Base-by-base conservation (phyloP, 2,797 vertebrate species). In the Huso huso region DNA sequence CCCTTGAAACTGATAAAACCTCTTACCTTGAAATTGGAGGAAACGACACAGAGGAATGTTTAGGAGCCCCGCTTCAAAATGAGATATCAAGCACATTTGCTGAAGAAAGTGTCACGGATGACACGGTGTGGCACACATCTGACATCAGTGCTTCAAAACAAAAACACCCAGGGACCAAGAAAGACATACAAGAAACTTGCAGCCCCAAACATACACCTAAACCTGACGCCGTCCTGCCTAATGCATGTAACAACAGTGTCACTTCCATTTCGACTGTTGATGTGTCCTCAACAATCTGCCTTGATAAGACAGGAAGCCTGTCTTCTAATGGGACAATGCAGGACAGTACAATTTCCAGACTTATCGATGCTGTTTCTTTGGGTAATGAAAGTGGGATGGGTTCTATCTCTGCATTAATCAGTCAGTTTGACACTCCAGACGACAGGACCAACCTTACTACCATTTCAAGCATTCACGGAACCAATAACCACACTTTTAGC, bases 291-390 rank as follows among this genome's bases (percentile, higher is more conserved):
- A 10, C 72, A 0, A 0, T 74, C 60, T 81, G 75, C 66, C 60
- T 78, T 1, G 78, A 72, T 6, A 11, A 76, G 63, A 66, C 51
- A 55, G 77, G 82, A n/a, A 78, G 73, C 60, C 73, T 87, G 61
- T 89, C 81, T 61, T 89, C 86, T 72, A 74, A 72, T 0, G 68
- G 65, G 51, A 80, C 86, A 71, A 76, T 92, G 62, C 88, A 92
- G 52, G 93, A 96, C 71, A 91, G 91, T 77, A 86, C 90, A 57
- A 87, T 98, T 73, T 99, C 96, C 71, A 88, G 85, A 74, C 93
- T 98, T 37, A 96, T 98, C 70, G 92, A 95, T 64, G 89, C 91
- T 1, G 88, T 95, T 13, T 94, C 94, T 15, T 78, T 95, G 51
- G 79, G 77, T 1, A 87, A 86, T 1, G 91, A 90, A 64, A 86